Evolutionary conservation across 2,113 vertebrate genomes (phyloP), one percentile per base, ranked within the genome.

Genomic region (Platanista minor): DNA sequence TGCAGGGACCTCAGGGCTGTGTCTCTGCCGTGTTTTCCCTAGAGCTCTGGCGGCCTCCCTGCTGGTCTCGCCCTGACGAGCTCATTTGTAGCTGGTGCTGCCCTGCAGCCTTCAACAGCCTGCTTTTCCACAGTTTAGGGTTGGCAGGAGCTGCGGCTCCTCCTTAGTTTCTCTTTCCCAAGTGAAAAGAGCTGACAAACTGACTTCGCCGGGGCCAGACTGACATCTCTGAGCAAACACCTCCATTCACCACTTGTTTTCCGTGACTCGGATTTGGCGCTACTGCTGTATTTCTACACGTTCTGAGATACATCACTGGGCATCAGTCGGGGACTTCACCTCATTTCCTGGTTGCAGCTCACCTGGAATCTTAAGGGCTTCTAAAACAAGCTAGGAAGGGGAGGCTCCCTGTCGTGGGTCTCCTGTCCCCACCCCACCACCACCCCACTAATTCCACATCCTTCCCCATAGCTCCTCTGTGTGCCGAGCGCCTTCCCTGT

Each of bases 71-170:
- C 95, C 97, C 84, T 10, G 43, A 49, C 96, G 93, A 94, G 91
- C 46, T 97, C 88, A 87, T 46, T 43, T 33, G 88, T 91, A 90
- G 87, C 84, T 89, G 80, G 46, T 52, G 27, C 29, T 90, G 57
- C 33, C 84, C 84, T 10, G n/a, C 0, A 3, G 93, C 69, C 78
- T 82, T 36, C 27, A 52, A 62, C n/a, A 36, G 71, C 31, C 41
- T 61, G 64, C 54, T 89, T 90, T 87, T 83, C 21, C 83, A 33
- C 66, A n/a, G 78, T 36, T 97, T 77, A 52, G 52, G 59, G 31
- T 89, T 92, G 93, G 80, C 96, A 61, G 43, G 52, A 10, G 6
- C 61, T 13, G 9, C 11, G 27, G 25, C 80, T 78, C 85, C 88
- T 36, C 62, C 64, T 80, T 67, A 33, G 49, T 87, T 72, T 57